phyloP scores from a whole-genome alignment of 2,888 invertebrate genomes.

The Chymomyza amoena region DNA sequence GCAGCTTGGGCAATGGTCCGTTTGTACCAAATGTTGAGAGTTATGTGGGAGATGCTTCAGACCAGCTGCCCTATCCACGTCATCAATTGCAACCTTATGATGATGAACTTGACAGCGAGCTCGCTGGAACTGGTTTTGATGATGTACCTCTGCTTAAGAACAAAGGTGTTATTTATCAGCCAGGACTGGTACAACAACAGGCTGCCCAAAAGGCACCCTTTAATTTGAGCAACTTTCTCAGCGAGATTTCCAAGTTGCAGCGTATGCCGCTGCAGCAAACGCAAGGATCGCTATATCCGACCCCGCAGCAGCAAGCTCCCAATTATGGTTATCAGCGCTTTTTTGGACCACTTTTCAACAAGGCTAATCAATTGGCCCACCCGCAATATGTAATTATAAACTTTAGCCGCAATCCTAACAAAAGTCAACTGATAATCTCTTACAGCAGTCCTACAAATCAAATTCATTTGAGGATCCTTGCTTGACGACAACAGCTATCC shows the following conservation, averaged over 20 bases:
- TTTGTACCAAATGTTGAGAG: slow-evolving; percentile 23
- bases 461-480: slow-evolving; percentile 27
- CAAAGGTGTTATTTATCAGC: slow-evolving; percentile 21
- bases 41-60: slow-evolving; percentile 3
- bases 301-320: slow-evolving; percentile 7
- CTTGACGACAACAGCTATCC: neutral
- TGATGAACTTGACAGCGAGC: neutral
- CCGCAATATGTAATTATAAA: slow-evolving; percentile 6
- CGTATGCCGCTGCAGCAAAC: slow-evolving; percentile 21
- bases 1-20: slow-evolving; percentile 27
- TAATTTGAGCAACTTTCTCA: slow-evolving; percentile 51
- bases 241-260: slow-evolving; percentile 45
- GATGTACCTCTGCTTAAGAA: slow-evolving; percentile 37
- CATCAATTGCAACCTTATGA: slow-evolving; percentile 19
- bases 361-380: slow-evolving; percentile 4
- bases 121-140: slow-evolving; percentile 2
- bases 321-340: slow-evolving; percentile 36
- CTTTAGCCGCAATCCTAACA: neutral
- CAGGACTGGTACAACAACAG: slow-evolving; percentile 9
- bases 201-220: slow-evolving; percentile 29
- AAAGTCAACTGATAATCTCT: neutral
- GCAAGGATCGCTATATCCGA: slow-evolving; percentile 16
- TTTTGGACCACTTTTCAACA: slow-evolving; percentile 37
- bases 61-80: neutral
- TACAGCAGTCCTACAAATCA: neutral